phyloP scores from a whole-genome alignment of 2,113 vertebrate species.

The Ahaetulla prasina region DNA sequence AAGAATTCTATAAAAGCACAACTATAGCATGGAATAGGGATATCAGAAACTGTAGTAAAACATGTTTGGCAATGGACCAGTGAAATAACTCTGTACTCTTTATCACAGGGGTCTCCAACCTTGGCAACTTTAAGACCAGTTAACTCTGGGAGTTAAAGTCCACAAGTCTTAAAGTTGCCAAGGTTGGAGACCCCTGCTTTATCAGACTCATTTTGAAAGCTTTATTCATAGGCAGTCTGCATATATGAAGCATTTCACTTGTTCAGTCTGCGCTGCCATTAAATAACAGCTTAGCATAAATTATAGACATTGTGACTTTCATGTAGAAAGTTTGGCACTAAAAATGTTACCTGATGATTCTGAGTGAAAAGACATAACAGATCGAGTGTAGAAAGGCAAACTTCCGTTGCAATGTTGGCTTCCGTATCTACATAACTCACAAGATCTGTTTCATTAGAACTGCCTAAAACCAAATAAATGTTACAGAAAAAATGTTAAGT shows the following conservation, averaged over 20 bases:
- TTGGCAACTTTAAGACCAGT: too few species aligned
- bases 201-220: not conserved
- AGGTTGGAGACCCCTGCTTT: too few species aligned
- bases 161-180: too few species aligned
- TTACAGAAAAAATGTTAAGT: not conserved
- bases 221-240: slow-evolving; percentile 13
- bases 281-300: not conserved
- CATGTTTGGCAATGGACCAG: not conserved
- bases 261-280: not conserved
- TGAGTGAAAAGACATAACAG: slow-evolving; percentile 88
- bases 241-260: not conserved
- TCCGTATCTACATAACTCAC: slow-evolving; percentile 89
- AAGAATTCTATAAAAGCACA: not conserved
- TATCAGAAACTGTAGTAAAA: not conserved
- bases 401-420: slow-evolving; percentile 91
- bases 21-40: not conserved
- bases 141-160: too few species aligned
- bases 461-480: slow-evolving; percentile 60
- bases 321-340: not conserved
- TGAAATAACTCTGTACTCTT: not conserved
- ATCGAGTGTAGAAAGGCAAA: slow-evolving; percentile 89
- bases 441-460: slow-evolving; percentile 82
- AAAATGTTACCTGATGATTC: slow-evolving; percentile 82
- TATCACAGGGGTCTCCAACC: too few species aligned
- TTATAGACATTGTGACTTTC: not conserved